A percentile compares a stretch with the other conserved stretches of the same genome.
Conservation (phyloP, 2,113 vertebrate genomes). For the Channa maculata region DNA sequence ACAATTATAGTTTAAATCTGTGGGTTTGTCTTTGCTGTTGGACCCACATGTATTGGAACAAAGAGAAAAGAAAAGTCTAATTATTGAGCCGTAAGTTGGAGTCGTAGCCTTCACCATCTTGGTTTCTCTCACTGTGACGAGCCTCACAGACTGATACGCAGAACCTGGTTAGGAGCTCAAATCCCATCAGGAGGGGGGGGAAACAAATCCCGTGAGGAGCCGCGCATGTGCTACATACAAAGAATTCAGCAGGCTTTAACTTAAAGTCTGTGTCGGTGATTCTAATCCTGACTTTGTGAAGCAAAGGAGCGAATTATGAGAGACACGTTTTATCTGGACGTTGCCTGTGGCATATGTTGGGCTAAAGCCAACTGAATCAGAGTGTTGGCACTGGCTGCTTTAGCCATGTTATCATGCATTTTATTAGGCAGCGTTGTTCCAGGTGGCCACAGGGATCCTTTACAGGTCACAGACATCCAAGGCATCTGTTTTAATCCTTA, state of each 20-base stretch:
- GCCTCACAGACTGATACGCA: background rate
- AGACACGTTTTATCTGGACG: background rate
- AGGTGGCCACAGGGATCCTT: conserved; percentile 1
- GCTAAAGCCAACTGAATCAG: conserved; percentile 1
- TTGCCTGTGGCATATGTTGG: conserved; percentile 5
- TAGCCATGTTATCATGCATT: background rate
- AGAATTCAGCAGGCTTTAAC: conserved; percentile 7
- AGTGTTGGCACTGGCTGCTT: background rate
- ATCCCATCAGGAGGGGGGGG: conserved; percentile 39
- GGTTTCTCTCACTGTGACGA: background rate
- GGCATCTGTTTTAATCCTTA: background rate
- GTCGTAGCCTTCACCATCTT: background rate
- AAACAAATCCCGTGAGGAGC: background rate
- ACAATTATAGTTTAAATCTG: background rate
- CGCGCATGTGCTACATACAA: background rate
- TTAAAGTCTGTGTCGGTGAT: background rate
- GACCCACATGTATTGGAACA: too few relatives aligned
- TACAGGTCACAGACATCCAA: background rate
- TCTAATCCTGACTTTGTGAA: background rate
- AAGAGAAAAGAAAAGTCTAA: too few relatives aligned
- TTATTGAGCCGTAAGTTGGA: background rate
- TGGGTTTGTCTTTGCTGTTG: too few relatives aligned
- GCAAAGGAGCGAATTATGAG: conserved; percentile 3
- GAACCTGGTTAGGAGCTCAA: conserved; percentile 7
- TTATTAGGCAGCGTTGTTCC: conserved; percentile 2